phyloP scores from a whole-genome alignment of 2,113 vertebrate genomes.

The Emydocephalus ijimae region DNA sequence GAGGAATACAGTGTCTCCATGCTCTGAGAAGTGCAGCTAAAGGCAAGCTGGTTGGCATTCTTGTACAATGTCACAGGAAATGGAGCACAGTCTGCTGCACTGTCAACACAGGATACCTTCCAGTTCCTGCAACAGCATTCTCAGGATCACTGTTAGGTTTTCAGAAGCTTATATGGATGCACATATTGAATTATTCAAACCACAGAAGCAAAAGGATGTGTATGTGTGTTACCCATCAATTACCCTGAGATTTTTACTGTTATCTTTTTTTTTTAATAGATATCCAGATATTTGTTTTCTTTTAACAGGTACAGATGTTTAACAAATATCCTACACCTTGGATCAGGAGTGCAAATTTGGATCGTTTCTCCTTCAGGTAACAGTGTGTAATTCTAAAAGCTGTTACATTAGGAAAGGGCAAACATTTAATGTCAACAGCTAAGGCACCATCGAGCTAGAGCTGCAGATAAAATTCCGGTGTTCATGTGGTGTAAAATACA shows the following conservation, averaged over 20 bases:
- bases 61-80: not conserved
- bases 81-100: not conserved
- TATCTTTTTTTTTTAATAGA: not conserved
- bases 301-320: not conserved
- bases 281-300: not conserved
- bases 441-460: constrained; percentile 24
- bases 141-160: not conserved
- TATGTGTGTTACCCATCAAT: not conserved
- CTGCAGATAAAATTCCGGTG: constrained; percentile 8
- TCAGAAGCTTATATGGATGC: not conserved
- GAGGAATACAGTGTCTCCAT: too few relatives aligned
- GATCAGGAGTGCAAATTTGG: constrained; percentile 17
- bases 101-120: not conserved
- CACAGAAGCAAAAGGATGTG: constrained; percentile 29
- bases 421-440: constrained; percentile 39
- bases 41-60: not conserved
- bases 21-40: not conserved
- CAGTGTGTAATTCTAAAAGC: not conserved
- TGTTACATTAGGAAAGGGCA: constrained; percentile 36
- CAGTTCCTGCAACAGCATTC: not conserved
- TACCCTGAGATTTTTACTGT: not conserved
- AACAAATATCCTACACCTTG: constrained; percentile 12
- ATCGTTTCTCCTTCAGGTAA: constrained; percentile 10
- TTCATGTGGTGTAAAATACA: constrained; percentile 16
- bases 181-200: constrained; percentile 37